Evolutionary conservation across 2,113 vertebrate genomes (phyloP).

Genomic region (Coptodon bakossiorum): DNA sequence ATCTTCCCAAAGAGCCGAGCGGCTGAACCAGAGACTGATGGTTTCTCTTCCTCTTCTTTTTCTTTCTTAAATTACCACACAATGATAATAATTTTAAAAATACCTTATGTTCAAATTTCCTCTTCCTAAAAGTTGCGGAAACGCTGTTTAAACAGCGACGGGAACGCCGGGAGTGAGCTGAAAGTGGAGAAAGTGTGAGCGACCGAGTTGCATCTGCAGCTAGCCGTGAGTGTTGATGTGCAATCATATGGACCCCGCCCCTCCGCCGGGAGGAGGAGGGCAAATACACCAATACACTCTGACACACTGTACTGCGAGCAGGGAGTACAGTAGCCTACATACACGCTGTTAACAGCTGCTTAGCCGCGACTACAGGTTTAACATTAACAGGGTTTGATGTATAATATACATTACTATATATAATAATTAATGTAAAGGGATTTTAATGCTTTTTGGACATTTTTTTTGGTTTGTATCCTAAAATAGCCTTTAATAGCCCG

Average conservation of each 20-base stretch:
- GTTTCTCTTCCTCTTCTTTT: background rate
- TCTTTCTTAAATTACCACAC: background rate
- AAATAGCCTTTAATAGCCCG: background rate
- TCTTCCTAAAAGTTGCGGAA: rapidly evolving
- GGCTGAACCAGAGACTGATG: background rate
- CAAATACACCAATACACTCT: background rate
- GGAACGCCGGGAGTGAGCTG: background rate
- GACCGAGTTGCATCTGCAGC: background rate
- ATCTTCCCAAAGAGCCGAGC: background rate
- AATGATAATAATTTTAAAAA: background rate
- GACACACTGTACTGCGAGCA: background rate
- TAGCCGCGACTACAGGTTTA: background rate
- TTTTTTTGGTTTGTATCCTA: background rate
- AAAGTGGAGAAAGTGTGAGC: background rate
- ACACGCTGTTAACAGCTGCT: background rate
- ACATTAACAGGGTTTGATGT: background rate
- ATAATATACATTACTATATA: background rate
- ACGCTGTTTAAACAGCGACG: background rate
- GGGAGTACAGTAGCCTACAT: background rate
- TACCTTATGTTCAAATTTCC: background rate
- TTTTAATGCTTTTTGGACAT: background rate
- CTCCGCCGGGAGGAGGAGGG: slow-evolving; percentile 24
- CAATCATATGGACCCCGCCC: slow-evolving; percentile 44
- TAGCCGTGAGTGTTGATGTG: background rate
- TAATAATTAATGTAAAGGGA: background rate